phyloP scores from a whole-genome alignment of 1,140 invertebrate genomes.

The Paralvinella palmiformis region DNA sequence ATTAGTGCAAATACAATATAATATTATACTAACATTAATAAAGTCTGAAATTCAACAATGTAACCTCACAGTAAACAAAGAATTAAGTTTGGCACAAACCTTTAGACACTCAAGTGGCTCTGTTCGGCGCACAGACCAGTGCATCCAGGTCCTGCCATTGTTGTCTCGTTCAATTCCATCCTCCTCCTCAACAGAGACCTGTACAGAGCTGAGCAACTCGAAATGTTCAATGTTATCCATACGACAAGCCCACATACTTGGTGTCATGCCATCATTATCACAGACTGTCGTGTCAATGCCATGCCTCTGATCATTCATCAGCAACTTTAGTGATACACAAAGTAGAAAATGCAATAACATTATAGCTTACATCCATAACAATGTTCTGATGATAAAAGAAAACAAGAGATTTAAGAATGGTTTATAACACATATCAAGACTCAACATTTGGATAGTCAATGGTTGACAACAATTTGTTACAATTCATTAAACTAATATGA shows the following conservation, averaged over 20 bases:
- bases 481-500: too few relatives aligned
- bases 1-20: too few relatives aligned
- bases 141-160: conserved; percentile 48
- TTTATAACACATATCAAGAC: too few relatives aligned
- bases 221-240: conserved; percentile 49
- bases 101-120: conserved; percentile 48
- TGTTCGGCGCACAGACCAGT: conserved; percentile 46
- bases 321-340: too few relatives aligned
- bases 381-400: too few relatives aligned
- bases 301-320: conserved; percentile 10
- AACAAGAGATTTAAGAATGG: too few relatives aligned
- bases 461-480: too few relatives aligned
- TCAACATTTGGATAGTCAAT: too few relatives aligned
- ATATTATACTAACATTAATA: too few relatives aligned
- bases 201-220: conserved; percentile 34
- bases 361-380: background rate
- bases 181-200: conserved; percentile 18
- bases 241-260: conserved; percentile 51
- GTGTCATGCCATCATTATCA: conserved; percentile 47
- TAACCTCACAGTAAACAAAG: too few relatives aligned
- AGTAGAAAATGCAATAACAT: background rate
- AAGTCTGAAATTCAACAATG: too few relatives aligned
- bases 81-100: conserved; percentile 23
- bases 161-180: conserved; percentile 45
- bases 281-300: conserved; percentile 32